Evolutionary conservation across 2,113 vertebrate genomes (phyloP).

Genomic region (Oncorhynchus tshawytscha): DNA sequence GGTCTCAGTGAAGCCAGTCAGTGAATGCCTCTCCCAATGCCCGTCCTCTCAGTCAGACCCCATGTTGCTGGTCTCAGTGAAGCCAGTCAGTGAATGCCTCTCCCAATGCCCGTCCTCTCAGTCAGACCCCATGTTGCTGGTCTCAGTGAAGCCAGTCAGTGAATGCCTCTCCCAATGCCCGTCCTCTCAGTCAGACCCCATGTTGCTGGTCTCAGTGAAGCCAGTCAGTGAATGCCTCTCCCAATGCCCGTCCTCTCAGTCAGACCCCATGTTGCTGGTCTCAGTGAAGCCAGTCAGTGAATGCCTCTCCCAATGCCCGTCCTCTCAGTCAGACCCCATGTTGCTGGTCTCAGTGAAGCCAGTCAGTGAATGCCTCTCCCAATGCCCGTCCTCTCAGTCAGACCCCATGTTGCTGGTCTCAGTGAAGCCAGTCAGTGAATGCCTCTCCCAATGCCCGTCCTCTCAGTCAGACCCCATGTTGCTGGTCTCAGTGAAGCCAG

Average conservation of each 20-base stretch:
- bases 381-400: constrained; percentile 15
- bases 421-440: constrained; percentile 3
- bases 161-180: constrained; percentile 10
- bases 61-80: constrained; percentile 21
- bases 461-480: constrained; percentile 2
- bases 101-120: constrained; percentile 12
- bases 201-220: constrained; percentile 20
- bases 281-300: constrained; percentile 6
- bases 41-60: constrained; percentile 4
- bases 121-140: constrained; percentile 12
- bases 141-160: constrained; percentile 8
- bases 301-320: constrained; percentile 10
- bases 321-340: background rate
- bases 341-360: constrained; percentile 19
- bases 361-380: background rate
- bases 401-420: constrained; percentile 18
- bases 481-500: constrained; percentile 15
- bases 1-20: constrained; percentile 9
- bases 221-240: constrained; percentile 1
- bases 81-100: constrained; percentile 2
- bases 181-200: background rate
- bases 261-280: constrained; percentile 14
- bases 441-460: constrained; percentile 10
- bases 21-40: constrained; percentile 1
- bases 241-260: constrained; percentile 14